Base-by-base conservation (phyloP, 2,797 vertebrate species). In the Gobio occitaniae region DNA sequence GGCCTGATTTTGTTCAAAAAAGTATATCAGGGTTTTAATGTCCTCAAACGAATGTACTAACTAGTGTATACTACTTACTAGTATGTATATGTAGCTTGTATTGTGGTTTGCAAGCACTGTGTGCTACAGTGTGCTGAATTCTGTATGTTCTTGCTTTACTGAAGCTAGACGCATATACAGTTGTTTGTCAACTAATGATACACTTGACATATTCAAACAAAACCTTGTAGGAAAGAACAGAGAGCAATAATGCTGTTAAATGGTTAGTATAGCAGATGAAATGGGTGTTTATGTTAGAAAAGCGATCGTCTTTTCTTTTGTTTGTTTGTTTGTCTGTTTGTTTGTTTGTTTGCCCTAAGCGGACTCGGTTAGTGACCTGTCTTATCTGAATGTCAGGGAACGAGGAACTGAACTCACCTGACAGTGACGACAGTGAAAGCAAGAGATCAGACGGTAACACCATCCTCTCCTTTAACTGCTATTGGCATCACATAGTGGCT, bases 381-480 rank as follows among this genome's bases (percentile, higher is more conserved):
- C 84, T 91, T 71, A 80, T 91, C 81, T 90, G 76, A 86, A 86
- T 90, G 86, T 87, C 89, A 93, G 92, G 89, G 65, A 89, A 91
- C 32, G 86, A 90, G 81, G 87, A 89, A 66, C 83, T 89, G 79
- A 84, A 91, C 84, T 91, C 88, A 74, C 89, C 90, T 76, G 84
- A 90, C 69, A 91, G 86, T 87, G 88, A 90, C 65, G 86, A 87
- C 80, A 90, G 82, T 88, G 89, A 90, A 80, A 90, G 84, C 90
- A 88, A 91, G 89, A 90, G 85, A 70, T 88, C 89, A 9, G 86
- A 91, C 65, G 92, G 92, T 93, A 91, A 92, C n/a, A 44, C 3
- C 81, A 88, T 48, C 74, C 68, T 56, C 71, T 84, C 19, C 25
- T 79, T 83, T 15, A 78, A 41, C 36, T 41, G 72, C 54, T 25